phyloP scores from a whole-genome alignment of 2,113 vertebrate genomes.

The Leucosticte australis region DNA sequence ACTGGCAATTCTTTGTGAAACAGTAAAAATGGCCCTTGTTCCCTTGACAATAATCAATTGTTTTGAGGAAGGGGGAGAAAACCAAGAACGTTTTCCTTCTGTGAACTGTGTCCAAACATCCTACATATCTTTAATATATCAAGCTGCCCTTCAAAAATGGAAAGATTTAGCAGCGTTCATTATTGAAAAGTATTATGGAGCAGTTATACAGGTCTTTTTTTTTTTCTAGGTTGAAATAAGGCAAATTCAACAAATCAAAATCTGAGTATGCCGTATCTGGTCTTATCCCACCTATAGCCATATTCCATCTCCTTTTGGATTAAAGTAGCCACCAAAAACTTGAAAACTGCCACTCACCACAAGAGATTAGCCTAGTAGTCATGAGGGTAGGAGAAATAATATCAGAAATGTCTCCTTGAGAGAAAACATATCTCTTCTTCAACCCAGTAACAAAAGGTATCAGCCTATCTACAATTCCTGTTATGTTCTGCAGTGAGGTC shows the following conservation, averaged over 20 bases:
- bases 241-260: neutral
- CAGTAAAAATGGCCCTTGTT: neutral
- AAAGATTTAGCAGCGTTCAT: neutral
- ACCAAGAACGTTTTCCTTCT: neutral
- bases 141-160: neutral
- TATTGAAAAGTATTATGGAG: neutral
- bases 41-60: neutral
- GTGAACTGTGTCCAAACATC: accelerated
- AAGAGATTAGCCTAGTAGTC: neutral
- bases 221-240: neutral
- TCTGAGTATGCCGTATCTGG: neutral
- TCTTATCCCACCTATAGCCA: neutral
- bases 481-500: neutral
- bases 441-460: neutral
- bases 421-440: neutral
- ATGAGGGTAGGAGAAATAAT: neutral
- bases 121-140: neutral
- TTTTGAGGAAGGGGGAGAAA: neutral
- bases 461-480: neutral
- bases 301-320: neutral
- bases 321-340: neutral
- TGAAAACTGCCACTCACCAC: neutral
- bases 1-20: neutral
- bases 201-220: neutral
- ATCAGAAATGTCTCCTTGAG: neutral